phyloP scores from a whole-genome alignment of 64 coral and sea anemone species.

The Porites australiensis region DNA sequence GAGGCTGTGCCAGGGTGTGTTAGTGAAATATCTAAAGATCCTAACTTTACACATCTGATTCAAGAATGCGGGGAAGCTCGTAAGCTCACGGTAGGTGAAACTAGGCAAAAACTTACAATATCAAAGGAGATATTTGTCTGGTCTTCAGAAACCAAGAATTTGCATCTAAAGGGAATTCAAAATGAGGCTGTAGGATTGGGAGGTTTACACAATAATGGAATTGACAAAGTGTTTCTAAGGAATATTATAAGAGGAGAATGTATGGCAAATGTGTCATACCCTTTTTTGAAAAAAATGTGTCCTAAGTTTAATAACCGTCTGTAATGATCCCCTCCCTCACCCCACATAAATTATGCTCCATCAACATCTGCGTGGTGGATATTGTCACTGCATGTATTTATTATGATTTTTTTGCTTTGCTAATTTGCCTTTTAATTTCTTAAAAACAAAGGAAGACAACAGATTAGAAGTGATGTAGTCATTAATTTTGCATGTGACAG shows the following conservation, averaged over 20 bases:
- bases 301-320: no score
- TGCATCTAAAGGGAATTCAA: no score
- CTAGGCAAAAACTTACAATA: not conserved
- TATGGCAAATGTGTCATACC: no score
- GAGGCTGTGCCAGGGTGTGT: not conserved
- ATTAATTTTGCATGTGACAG: conserved; percentile 51
- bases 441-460: conserved; percentile 61
- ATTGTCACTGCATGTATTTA: not conserved
- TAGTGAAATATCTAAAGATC: not conserved
- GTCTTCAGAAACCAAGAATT: not conserved
- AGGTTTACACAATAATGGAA: no score
- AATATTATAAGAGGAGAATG: no score
- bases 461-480: conserved; percentile 71
- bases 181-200: no score
- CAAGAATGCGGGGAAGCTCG: conserved; percentile 55
- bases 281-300: no score
- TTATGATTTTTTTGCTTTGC: not conserved
- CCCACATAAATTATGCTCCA: no score
- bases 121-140: not conserved
- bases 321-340: no score
- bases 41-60: conserved; percentile 29
- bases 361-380: no score
- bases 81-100: conserved; percentile 28
- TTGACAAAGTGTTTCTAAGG: no score
- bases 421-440: conserved; percentile 36